Evolutionary conservation across 2,888 invertebrate species (phyloP).

Genomic region (Lycophotia porphyrea): DNA sequence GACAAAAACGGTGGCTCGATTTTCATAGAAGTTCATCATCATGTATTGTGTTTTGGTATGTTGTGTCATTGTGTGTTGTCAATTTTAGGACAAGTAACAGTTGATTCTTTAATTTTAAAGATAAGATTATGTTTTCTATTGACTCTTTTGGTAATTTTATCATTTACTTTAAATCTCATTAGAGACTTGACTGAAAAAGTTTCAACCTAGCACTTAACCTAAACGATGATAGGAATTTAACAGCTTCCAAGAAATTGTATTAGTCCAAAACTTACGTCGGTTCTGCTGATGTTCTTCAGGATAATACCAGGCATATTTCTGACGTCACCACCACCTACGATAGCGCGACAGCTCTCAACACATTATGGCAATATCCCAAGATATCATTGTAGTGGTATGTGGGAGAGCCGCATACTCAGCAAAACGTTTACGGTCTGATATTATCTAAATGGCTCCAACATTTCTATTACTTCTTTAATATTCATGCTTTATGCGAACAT

Average conservation of each 20-base stretch:
- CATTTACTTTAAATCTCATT: not conserved
- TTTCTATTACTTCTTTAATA: slow-evolving; percentile 60
- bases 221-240: too few species aligned
- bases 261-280: not conserved
- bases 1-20: slow-evolving; percentile 8
- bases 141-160: not conserved
- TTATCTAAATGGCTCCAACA: slow-evolving; percentile 50
- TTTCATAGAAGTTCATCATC: not conserved
- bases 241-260: not conserved
- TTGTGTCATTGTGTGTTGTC: not conserved
- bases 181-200: not conserved
- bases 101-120: not conserved
- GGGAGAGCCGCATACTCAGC: slow-evolving; percentile 42
- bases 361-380: slow-evolving; percentile 56
- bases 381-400: slow-evolving; percentile 42
- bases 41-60: slow-evolving; percentile 10
- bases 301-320: slow-evolving; percentile 4
- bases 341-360: slow-evolving; percentile 40
- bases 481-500: slow-evolving; percentile 51
- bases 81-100: not conserved
- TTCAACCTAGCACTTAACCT: not conserved
- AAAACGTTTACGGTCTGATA: slow-evolving; percentile 39
- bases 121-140: not conserved
- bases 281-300: not conserved
- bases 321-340: slow-evolving; percentile 31